phyloP scores from a whole-genome alignment of 1,140 invertebrate species.

The Teleopsis dalmanni region DNA sequence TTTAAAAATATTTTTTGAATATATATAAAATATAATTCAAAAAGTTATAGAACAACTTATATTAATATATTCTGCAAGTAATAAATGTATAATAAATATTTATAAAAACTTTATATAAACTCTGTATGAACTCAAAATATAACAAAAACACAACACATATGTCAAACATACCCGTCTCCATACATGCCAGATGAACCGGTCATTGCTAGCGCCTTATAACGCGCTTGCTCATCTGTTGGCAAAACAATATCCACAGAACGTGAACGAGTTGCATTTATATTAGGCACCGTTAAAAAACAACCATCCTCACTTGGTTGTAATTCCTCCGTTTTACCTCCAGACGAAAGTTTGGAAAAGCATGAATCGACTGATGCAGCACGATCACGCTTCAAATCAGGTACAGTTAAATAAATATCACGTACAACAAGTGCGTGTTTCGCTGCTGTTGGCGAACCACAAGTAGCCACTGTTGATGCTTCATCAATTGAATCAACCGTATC shows the following conservation, averaged over 20 bases:
- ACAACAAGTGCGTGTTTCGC: slow-evolving; percentile 39
- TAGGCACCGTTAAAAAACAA: slow-evolving; percentile 58
- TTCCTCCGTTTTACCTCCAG: slow-evolving; percentile 58
- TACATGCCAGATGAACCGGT: slow-evolving; percentile 38
- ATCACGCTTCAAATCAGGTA: slow-evolving; percentile 73
- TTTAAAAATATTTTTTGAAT: no score
- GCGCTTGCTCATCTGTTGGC: slow-evolving; percentile 74
- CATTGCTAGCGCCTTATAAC: slow-evolving; percentile 70
- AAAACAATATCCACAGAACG: slow-evolving; percentile 84
- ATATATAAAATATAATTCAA: no score
- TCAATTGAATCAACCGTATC: slow-evolving; percentile 49
- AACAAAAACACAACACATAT: no score
- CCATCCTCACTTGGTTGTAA: slow-evolving; percentile 52
- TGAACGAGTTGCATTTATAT: slow-evolving; percentile 62
- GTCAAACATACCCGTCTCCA: slow-evolving; percentile 32
- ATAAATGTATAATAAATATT: no score
- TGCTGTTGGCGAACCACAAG: slow-evolving; percentile 26
- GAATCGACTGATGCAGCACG: slow-evolving; percentile 78
- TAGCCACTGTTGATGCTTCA: slow-evolving; percentile 40
- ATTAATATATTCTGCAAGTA: no score
- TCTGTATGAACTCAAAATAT: no score
- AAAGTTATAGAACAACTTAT: no score
- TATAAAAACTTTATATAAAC: no score
- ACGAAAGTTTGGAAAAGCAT: slow-evolving; percentile 64
- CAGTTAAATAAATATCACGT: slow-evolving; percentile 69